Percentiles rank a stretch among this genome's conserved stretches.
Conservation (phyloP, 2,888 invertebrate species). For the Hemithea aestivaria region DNA sequence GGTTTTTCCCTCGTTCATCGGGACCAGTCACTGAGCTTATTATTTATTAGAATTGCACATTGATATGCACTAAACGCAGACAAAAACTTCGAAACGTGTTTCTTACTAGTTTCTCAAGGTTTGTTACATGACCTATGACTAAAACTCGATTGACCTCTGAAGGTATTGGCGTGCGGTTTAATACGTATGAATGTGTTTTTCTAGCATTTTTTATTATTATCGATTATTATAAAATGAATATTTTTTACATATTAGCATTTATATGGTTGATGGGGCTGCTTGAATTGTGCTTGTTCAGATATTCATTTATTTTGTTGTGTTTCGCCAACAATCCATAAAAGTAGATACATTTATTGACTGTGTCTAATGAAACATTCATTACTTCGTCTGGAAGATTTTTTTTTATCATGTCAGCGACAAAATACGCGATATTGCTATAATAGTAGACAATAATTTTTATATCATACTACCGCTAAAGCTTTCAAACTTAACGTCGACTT, state of each 20-base stretch:
- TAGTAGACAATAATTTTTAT: no score
- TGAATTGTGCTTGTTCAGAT: conserved; percentile 36
- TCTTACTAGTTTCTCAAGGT: conserved; percentile 1
- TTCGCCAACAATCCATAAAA: conserved; percentile 10
- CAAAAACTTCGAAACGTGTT: conserved; percentile 3
- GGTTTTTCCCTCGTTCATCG: no score
- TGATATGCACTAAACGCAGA: not conserved
- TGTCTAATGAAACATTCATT: no score
- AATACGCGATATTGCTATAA: no score
- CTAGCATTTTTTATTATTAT: conserved; percentile 3
- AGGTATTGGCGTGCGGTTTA: conserved; percentile 1
- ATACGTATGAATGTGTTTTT: conserved; percentile 16
- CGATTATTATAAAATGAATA: no score
- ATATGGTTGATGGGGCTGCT: conserved; percentile 30
- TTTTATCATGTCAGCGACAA: no score
- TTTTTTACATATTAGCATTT: no score
- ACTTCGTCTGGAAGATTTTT: no score
- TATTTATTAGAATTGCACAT: conserved; percentile 5
- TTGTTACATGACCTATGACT: conserved; percentile 3
- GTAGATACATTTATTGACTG: no score
- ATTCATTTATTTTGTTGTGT: conserved; percentile 1
- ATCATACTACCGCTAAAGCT: no score
- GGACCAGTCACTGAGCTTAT: not conserved
- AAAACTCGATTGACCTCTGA: conserved; percentile 3
- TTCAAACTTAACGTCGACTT: no score